Base-by-base conservation (phyloP, 2,797 vertebrate species). In the Myripristis murdjan region DNA sequence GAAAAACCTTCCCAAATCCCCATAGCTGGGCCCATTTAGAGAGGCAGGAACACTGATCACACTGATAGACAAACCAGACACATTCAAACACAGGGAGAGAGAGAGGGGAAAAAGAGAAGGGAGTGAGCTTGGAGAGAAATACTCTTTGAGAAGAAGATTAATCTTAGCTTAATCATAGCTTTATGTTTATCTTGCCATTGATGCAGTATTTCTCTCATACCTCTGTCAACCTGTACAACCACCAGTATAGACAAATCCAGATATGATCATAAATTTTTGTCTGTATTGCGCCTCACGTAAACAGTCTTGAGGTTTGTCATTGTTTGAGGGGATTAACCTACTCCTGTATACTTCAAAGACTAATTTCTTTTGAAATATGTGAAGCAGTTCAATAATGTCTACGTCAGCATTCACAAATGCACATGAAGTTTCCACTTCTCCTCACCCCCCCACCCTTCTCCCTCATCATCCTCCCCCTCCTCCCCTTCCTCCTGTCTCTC, bases 31-130 rank as follows among this genome's bases (percentile, higher is more conserved):
- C 51, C 63, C 8, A 52, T 58, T 56, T 39, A 39, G 61, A 86
- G 78, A 85, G 64, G 59, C 84, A 73, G 83, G 75, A 84, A 64
- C 69, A 64, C 63, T 72, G 82, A 90, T 90, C 89, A 79, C 48
- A 60, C 79, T 92, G 89, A 93, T 91, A 79, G 88, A 89, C 81
- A 91, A 92, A 92, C 72, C 92, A 93, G 91, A 90, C 77, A 77
- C 68, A 15, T 76, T 55, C 58, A 82, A 53, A 70, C 46, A 81
- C 20, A 75, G 24, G n/a, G 16, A 72, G 64, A 75, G 37, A 58
- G 51, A 58, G 39, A 53, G 20, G 56, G 5, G 31, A 63, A 39
- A 53, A 76, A 48, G 53, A 76, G 48, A 76, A 75, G 52, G 1
- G 39, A 43, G 8, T 4, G 7, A 1, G 16, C 14, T 18, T 65